Evolutionary conservation across 2,113 vertebrate species (phyloP).

Genomic region (Pelmatolapia mariae): DNA sequence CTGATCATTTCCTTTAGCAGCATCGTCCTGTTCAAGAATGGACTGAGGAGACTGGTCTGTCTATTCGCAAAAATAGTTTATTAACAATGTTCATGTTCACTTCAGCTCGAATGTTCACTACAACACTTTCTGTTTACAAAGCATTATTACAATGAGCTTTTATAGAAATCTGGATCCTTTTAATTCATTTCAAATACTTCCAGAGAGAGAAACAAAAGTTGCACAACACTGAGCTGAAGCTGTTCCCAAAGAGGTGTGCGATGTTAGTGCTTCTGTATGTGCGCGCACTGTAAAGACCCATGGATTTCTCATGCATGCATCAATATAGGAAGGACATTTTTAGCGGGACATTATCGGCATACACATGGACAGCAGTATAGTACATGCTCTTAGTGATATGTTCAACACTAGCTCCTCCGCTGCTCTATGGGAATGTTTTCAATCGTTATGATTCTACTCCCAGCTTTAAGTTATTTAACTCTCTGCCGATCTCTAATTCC

Average conservation of each 20-base stretch:
- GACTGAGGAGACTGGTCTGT: not conserved
- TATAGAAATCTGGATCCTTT: constrained; percentile 52
- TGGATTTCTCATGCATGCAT: constrained; percentile 32
- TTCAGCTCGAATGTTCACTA: constrained; percentile 54
- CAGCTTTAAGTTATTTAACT: not conserved
- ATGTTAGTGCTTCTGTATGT: not conserved
- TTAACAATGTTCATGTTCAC: constrained; percentile 63
- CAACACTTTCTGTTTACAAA: constrained; percentile 59
- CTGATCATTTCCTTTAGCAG: not conserved
- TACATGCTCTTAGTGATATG: constrained; percentile 32
- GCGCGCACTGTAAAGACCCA: not conserved
- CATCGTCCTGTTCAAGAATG: not conserved
- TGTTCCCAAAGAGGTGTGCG: constrained; percentile 1
- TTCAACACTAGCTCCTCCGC: not conserved
- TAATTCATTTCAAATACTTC: constrained; percentile 39
- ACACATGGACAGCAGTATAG: constrained; percentile 22
- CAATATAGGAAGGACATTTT: not conserved
- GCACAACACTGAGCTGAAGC: constrained; percentile 44
- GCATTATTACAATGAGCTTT: constrained; percentile 54
- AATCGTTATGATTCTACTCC: not conserved
- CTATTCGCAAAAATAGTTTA: constrained; percentile 70
- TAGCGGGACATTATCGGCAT: not conserved
- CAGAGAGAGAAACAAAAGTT: constrained; percentile 24
- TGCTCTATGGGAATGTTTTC: not conserved
- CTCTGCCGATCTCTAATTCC: not conserved